phyloP scores from a whole-genome alignment of 2,888 invertebrate species.

The Steinernema hermaphroditum region DNA sequence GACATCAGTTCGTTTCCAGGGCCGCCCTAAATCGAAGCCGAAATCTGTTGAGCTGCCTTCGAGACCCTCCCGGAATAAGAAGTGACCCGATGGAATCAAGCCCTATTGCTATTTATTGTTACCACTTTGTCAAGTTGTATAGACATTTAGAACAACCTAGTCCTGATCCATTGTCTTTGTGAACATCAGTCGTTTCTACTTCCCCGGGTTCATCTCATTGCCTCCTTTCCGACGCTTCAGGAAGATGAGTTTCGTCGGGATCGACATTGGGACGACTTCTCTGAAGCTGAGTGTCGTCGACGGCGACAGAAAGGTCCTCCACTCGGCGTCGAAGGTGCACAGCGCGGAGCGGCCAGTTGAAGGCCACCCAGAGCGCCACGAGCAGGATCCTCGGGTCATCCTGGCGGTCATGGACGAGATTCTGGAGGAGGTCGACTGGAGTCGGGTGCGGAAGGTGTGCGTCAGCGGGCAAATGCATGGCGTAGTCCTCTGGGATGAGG shows the following conservation, averaged over 20 bases:
- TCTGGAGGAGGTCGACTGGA: constrained; percentile 15
- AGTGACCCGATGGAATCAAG: no score
- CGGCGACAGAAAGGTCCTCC: constrained; percentile 27
- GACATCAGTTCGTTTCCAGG: no score
- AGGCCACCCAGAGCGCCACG: constrained; percentile 16
- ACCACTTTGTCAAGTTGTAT: no score
- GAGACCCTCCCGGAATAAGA: no score
- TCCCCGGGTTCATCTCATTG: no score
- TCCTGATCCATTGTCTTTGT: no score
- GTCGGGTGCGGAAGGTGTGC: constrained; percentile 15
- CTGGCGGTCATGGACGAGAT: not conserved
- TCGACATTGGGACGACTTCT: constrained; percentile 43
- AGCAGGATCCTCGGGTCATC: constrained; percentile 37
- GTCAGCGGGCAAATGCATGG: constrained; percentile 47
- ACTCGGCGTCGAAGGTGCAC: not conserved
- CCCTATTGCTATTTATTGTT: no score
- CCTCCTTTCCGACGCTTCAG: not conserved
- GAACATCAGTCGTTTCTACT: no score
- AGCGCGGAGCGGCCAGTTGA: not conserved
- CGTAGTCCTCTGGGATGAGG: constrained; percentile 38
- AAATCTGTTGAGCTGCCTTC: no score
- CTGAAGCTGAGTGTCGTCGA: constrained; percentile 38
- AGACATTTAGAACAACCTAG: no score
- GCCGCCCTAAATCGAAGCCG: no score
- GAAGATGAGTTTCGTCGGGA: constrained; percentile 33